Evolutionary conservation across 2,797 vertebrate species (phyloP), one percentile per base, ranked within the genome.

Genomic region (Sciurus vulgaris): DNA sequence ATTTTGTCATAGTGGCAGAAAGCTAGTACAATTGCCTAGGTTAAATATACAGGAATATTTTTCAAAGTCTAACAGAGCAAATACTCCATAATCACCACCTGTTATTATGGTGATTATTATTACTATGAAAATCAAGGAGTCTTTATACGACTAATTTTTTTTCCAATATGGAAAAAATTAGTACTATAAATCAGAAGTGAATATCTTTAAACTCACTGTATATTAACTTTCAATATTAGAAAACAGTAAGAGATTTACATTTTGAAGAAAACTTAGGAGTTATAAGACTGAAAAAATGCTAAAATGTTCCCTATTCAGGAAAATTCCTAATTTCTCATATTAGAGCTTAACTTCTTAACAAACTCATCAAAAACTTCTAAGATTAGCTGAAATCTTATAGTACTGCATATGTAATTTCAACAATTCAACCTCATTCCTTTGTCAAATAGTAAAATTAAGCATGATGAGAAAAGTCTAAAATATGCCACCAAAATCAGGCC

Each of bases 221-320:
- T 20, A 78, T 72, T 96, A 33, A 96, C 24, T 65, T 91, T 33
- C 63, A 90, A 54, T 73, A 69, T 44, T 87, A 70, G 2, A 77
- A 28, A 81, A 69, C 30, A 82, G 72, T 65, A 87, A 87, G 10
- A 87, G 6, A 84, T 33, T 86, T 89, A 28, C 15, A 82, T 81
- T 94, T 91, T 74, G 22, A 49, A 61, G 74, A 30, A 83, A 93
- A 95, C 7, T 89, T 44, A 86, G 15, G 3, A 70, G 7, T 38
- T 72, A 85, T 28, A 14, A 87, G 72, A 72, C 41, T 72, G 56
- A 87, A 76, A 85, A 86, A 76, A 12, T 67, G 92, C 87, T 35
- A 93, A 73, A 89, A 81, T 83, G 38, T 54, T 79, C 47, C 63
- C 33, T 79, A 59, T 89, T 90, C 95, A 67, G 85, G 81, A 24